These are phyloP conservation scores for Enteromius thamalakanensis DNA, from an alignment of 2,797 vertebrate species.

Conservation along the genomic window DNA sequence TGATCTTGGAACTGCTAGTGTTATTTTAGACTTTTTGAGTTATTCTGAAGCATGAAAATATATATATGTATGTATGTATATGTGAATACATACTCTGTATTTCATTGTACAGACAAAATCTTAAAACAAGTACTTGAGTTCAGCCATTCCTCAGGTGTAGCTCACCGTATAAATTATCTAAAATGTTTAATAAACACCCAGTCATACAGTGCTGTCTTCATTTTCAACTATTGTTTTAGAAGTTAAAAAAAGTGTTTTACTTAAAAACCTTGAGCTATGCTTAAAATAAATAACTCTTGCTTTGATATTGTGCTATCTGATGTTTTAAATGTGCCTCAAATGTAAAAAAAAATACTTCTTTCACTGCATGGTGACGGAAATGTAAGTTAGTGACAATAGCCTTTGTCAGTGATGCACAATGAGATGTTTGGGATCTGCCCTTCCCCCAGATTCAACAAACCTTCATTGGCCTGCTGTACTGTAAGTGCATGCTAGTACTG, in stretches of 20 bases:
- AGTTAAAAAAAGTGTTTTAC: background rate
- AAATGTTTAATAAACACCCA: background rate
- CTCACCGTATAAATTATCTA: background rate
- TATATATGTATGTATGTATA: too few species aligned
- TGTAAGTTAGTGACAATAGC: background rate
- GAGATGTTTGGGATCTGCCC: conserved; percentile 18
- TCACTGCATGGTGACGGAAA: background rate
- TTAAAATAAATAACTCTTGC: background rate
- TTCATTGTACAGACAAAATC: background rate
- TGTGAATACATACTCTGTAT: too few species aligned
- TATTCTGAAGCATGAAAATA: background rate
- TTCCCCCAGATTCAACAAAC: conserved; percentile 19
- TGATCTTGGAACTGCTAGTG: background rate
- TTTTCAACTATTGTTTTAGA: background rate
- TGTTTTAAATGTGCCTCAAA: background rate
- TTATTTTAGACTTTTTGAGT: background rate
- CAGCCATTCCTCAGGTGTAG: background rate
- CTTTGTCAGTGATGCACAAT: conserved; percentile 8
- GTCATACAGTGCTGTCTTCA: background rate
- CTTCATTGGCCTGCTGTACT: background rate
- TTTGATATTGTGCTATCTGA: background rate
- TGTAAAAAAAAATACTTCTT: background rate
- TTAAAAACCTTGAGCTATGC: background rate
- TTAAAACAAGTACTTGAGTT: background rate
- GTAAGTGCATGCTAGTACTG: background rate